phyloP scores from a whole-genome alignment of 2,888 invertebrate species.

The Cryptocephalus primarius region DNA sequence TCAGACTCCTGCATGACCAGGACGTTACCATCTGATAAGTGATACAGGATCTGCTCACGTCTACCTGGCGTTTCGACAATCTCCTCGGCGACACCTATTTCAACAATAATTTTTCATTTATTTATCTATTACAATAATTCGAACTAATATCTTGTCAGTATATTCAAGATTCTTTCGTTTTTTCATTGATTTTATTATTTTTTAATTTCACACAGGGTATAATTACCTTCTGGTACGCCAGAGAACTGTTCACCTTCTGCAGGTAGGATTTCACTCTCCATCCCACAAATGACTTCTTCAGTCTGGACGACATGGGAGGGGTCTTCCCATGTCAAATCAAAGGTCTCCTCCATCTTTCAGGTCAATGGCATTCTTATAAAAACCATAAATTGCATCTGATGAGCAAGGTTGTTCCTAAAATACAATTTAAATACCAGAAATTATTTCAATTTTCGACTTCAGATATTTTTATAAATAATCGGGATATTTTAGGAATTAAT shows the following conservation, averaged over 20 bases:
- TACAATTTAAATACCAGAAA: neutral
- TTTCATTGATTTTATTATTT: no score
- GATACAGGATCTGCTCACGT: slow-evolving; percentile 27
- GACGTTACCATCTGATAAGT: slow-evolving; percentile 33
- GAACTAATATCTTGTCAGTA: no score
- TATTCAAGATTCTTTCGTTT: no score
- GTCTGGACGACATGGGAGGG: slow-evolving; percentile 33
- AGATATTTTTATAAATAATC: no score
- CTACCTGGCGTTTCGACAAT: slow-evolving; percentile 8
- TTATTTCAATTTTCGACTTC: no score
- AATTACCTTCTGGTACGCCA: slow-evolving; percentile 26
- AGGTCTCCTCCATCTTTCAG: slow-evolving; percentile 30
- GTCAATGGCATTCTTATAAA: slow-evolving; percentile 4
- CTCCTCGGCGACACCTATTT: slow-evolving; percentile 11
- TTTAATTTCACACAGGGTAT: no score
- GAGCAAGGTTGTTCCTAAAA: neutral
- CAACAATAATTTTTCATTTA: no score
- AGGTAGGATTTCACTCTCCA: slow-evolving; percentile 37
- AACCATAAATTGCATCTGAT: neutral
- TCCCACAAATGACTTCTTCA: slow-evolving; percentile 45
- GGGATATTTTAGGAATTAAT: no score
- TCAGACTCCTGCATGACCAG: slow-evolving; percentile 28
- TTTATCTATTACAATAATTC: no score
- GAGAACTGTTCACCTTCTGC: slow-evolving; percentile 31
- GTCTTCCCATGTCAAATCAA: slow-evolving; percentile 35